Base-by-base conservation (phyloP, 1,140 invertebrate genomes). In the Saccostrea glomerata region DNA sequence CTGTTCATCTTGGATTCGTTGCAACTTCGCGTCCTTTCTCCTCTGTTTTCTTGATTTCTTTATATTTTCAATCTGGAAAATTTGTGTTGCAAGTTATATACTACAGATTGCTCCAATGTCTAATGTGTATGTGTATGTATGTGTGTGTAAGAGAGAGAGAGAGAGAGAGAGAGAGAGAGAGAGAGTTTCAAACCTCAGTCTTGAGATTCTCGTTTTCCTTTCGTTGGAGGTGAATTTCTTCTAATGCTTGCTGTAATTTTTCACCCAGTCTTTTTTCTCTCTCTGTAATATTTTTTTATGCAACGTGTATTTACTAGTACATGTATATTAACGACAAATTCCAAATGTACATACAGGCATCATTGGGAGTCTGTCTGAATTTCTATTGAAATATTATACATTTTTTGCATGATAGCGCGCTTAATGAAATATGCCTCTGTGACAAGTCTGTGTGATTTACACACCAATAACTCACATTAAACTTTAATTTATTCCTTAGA, bases 51-150 rank as follows among this genome's bases (percentile, higher is more conserved):
- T 77, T 36, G 70, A 23, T 13, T 77, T 77, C 70, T 77, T 77
- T 30, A 77, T 77, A 13, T 77, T 36, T 30, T 77, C 70, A 77
- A 77, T 23, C 70, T 77, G 70, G 23, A 36, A 77, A 77, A 11
- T 23, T 12, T 13, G 1, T 13, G 60, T 5, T 20, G 9, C 2
- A 66, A 7, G 17, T 66, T 20, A n/a, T 9, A 36, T 1, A 20
- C 9, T 66, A n/a, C 2, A 47, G 47, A 47, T 5, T 47, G 1
- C 5, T 47, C 47, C 47, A 47, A 11, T 47, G 47, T 36, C 30
- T 36, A 47, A 47, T 63, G 13, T 30, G 5, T 36, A 6, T 4
- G 25, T 12, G 2, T 25, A 11, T 25, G 66, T 25, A 25, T 7
- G 25, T 25, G 25, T 12, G 66, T 25, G 66, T 12, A 30, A 73